phyloP scores from a whole-genome alignment of 2,888 invertebrate genomes.

The Hypsopygia costalis region DNA sequence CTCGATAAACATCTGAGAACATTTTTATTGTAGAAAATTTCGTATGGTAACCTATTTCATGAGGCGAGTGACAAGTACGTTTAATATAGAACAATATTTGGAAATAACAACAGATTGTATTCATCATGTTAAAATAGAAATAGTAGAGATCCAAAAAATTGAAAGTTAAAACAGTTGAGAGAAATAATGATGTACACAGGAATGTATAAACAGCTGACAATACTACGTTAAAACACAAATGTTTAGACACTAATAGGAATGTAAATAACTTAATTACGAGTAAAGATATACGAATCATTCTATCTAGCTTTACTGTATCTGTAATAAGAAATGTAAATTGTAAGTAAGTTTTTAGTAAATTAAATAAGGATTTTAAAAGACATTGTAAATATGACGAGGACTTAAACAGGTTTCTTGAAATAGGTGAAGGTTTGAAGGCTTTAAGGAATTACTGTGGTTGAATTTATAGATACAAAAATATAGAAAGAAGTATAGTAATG shows the following conservation, averaged over 20 bases:
- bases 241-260: slow-evolving; percentile 47
- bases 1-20: slow-evolving; percentile 10
- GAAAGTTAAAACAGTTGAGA: slow-evolving; percentile 34
- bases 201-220: slow-evolving; percentile 76
- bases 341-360: slow-evolving; percentile 52
- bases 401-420: slow-evolving; percentile 16
- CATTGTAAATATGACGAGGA: slow-evolving; percentile 55
- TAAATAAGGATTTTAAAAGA: slow-evolving; percentile 37
- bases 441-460: not conserved
- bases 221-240: slow-evolving; percentile 71
- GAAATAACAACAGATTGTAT: slow-evolving; percentile 26
- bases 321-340: slow-evolving; percentile 62
- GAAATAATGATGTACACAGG: slow-evolving; percentile 53
- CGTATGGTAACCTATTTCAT: slow-evolving; percentile 1
- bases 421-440: not conserved
- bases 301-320: slow-evolving; percentile 58
- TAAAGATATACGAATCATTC: slow-evolving; percentile 73
- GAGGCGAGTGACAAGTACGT: slow-evolving; percentile 5
- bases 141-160: slow-evolving; percentile 32
- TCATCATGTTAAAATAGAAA: slow-evolving; percentile 31
- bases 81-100: slow-evolving; percentile 15
- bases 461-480: not conserved
- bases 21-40: slow-evolving; percentile 8
- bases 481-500: not conserved
- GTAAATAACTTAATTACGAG: slow-evolving; percentile 49